phyloP scores from a whole-genome alignment of 2,797 vertebrate genomes.

The Pangasius sanitwongsei region DNA sequence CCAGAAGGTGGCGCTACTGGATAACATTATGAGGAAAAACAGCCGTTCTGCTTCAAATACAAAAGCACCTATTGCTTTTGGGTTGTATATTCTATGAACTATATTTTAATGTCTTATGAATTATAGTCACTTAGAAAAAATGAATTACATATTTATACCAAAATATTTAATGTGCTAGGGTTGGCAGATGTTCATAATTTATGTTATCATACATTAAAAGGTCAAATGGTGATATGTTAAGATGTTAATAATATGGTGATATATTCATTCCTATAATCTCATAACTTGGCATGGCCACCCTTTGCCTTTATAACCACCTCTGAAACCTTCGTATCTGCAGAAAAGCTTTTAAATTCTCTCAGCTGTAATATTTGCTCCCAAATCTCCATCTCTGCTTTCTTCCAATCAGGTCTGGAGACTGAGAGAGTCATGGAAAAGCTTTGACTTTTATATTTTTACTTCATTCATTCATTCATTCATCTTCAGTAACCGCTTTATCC shows the following conservation, averaged over 20 bases:
- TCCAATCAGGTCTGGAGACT: neutral
- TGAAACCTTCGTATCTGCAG: neutral
- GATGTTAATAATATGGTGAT: neutral
- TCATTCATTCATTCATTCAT: neutral
- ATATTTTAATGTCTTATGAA: neutral
- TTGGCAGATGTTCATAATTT: neutral
- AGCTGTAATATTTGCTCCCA: neutral
- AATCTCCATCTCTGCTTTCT: neutral
- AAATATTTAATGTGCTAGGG: neutral
- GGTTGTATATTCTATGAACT: neutral
- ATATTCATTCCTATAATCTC: neutral
- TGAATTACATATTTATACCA: neutral
- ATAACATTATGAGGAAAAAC: neutral
- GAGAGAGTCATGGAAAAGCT: neutral
- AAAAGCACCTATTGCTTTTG: neutral
- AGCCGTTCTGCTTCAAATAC: neutral
- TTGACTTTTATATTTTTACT: neutral
- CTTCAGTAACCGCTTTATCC: neutral
- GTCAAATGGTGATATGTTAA: neutral
- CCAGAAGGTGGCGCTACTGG: conserved; percentile 33
- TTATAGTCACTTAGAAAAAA: neutral
- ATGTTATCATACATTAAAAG: neutral
- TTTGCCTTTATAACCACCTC: neutral
- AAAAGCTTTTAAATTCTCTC: neutral
- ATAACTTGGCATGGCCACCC: neutral